Conservation (phyloP, 2,797 vertebrate species). For the Coranthus polyacanthus region DNA sequence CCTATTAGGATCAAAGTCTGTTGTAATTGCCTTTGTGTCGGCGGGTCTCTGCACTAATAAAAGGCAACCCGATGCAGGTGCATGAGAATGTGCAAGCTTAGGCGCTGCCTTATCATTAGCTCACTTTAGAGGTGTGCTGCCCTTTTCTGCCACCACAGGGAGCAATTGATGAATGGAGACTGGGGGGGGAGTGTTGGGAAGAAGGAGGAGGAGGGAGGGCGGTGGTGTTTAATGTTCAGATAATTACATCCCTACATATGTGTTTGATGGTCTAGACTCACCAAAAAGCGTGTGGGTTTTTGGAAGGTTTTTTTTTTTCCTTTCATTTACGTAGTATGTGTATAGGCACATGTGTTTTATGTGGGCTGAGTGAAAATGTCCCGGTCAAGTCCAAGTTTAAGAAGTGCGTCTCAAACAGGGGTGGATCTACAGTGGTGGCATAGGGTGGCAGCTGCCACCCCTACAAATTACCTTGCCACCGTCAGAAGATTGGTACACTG, state of each 20-base stretch:
- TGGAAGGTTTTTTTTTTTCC: background rate
- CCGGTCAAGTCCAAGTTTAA: too few relatives aligned
- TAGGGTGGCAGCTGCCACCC: too few relatives aligned
- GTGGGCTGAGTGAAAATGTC: slow-evolving; percentile 1
- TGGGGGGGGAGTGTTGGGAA: slow-evolving; percentile 40
- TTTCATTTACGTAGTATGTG: too few relatives aligned
- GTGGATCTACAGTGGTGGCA: too few relatives aligned
- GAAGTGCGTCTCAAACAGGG: too few relatives aligned
- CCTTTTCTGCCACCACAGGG: slow-evolving; percentile 77
- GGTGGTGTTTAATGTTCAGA: slow-evolving; percentile 58
- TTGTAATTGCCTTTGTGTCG: slow-evolving; percentile 78
- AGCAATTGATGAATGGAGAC: slow-evolving; percentile 68
- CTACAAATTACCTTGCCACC: too few relatives aligned
- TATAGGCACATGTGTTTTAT: background rate
- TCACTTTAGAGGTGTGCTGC: slow-evolving; percentile 70
- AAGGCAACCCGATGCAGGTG: slow-evolving; percentile 74
- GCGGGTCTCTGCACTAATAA: slow-evolving; percentile 74
- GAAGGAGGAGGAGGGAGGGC: slow-evolving; percentile 34
- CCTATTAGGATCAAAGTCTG: slow-evolving; percentile 76
- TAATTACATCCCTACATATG: slow-evolving; percentile 74
- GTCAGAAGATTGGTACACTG: too few relatives aligned
- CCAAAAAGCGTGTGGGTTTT: slow-evolving; percentile 7
- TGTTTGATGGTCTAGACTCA: slow-evolving; percentile 64
- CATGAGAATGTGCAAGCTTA: slow-evolving; percentile 59
- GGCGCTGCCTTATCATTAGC: slow-evolving; percentile 74